Evolutionary conservation across 2,888 invertebrate species (phyloP), one percentile per base, ranked within the genome.

Genomic region (Pinctada fucata): DNA sequence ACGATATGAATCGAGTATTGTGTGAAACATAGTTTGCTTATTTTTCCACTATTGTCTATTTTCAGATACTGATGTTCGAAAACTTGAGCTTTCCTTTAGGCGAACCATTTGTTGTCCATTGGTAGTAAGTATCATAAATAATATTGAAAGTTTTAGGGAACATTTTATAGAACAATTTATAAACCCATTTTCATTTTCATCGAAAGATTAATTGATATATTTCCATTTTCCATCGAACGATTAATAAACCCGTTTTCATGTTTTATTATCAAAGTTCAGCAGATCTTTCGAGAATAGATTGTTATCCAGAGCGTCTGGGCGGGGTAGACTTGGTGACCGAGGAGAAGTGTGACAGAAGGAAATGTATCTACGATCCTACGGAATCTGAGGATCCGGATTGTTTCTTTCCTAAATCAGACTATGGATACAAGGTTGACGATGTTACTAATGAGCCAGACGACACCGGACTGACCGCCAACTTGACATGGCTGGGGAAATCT

Each of bases 291-390:
- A 72, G 84, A 8, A 82, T 84, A 8, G 88, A 89, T 76, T 89
- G 88, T 67, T 85, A 82, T 72, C 88, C 88, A 13, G 88, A 88
- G 70, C 82, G 81, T 6, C 79, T 80, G 4, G 86, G 88, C 31
- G 83, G 83, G 8, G 77, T 84, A 65, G 86, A 84, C 58, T 68
- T 78, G 8, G 82, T 86, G 2, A 85, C 84, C 6, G 75, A 80
- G 52, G 76, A 79, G 47, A 79, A 77, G 31, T 89, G 89, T 80
- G 74, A 80, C 48, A 10, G 47, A n/a, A 78, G 89, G 51, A 79
- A 80, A 31, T 89, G 89, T 78, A 76, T 82, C 2, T 89, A 84
- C 73, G 72, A 84, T 45, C 69, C 51, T 1, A 77, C 77, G 45
- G 80, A 70, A 31, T 72, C 82, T 5, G 70, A 76, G 45, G 82